A percentile compares a stretch with the other conserved stretches of the same genome.
Evolutionary conservation across 2,113 vertebrate genomes (phyloP).

Genomic region (Cryptoleucopteryx plumbea): DNA sequence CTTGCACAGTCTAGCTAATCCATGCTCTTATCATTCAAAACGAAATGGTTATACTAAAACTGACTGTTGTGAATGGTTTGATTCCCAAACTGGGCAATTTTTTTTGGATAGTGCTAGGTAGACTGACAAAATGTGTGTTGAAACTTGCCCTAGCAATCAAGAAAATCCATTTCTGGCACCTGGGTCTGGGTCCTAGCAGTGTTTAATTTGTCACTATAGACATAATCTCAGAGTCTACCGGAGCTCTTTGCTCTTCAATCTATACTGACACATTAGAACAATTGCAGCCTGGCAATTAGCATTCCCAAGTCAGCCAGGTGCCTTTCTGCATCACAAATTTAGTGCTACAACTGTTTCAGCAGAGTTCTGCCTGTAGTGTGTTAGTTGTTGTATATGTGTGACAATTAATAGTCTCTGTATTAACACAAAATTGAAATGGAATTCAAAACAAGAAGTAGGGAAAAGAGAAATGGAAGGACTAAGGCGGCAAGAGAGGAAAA

Average conservation of each 20-base stretch:
- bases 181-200: background rate
- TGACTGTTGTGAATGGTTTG: fast-evolving
- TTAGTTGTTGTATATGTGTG: background rate
- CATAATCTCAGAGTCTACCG: background rate
- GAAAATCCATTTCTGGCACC: background rate
- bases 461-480: background rate
- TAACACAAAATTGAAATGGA: background rate
- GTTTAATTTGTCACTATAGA: background rate
- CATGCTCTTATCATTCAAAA: background rate
- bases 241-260: background rate
- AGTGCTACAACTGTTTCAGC: background rate
- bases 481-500: background rate
- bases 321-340: background rate
- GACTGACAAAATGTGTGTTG: background rate
- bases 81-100: background rate
- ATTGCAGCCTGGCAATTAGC: background rate
- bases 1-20: background rate
- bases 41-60: background rate
- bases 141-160: background rate
- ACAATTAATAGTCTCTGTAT: background rate
- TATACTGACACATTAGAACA: background rate
- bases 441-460: background rate
- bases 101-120: background rate
- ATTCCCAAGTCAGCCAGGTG: background rate
- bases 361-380: background rate